Percentiles rank a stretch among this genome's conserved stretches.
Evolutionary conservation across 2,888 invertebrate species (phyloP).

Genomic region (Leptinotarsa peninsularis): DNA sequence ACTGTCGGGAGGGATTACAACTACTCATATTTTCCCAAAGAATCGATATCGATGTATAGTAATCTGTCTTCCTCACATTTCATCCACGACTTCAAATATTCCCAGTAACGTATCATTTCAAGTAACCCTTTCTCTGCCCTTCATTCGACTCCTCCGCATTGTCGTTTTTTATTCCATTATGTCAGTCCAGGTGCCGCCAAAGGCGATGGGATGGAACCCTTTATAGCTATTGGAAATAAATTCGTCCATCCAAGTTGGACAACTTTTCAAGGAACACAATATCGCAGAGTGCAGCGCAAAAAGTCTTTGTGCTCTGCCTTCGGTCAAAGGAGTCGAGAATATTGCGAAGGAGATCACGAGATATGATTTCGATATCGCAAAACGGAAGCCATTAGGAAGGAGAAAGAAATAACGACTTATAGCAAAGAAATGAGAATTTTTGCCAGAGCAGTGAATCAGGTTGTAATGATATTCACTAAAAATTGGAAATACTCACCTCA

Average conservation of each 20-base stretch:
- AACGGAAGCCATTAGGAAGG: conserved; percentile 55
- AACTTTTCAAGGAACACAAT: conserved; percentile 38
- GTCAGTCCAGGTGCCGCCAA: conserved; percentile 35
- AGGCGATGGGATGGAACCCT: conserved; percentile 46
- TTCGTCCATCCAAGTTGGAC: conserved; percentile 21
- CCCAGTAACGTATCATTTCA: neutral
- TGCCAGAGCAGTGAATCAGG: too few relatives aligned
- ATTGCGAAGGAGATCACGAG: conserved; percentile 57
- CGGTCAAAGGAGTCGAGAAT: conserved; percentile 57
- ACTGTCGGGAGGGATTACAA: too few relatives aligned
- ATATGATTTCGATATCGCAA: conserved; percentile 61
- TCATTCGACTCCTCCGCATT: neutral
- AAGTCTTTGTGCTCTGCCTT: conserved; percentile 46
- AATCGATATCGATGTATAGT: too few relatives aligned
- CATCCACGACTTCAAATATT: neutral
- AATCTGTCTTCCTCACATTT: neutral
- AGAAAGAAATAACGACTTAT: conserved; percentile 53
- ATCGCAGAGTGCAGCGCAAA: conserved; percentile 36
- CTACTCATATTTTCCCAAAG: too few relatives aligned
- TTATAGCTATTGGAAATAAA: conserved; percentile 46
- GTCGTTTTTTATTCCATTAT: conserved; percentile 36
- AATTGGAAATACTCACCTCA: too few relatives aligned
- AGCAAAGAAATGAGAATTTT: conserved; percentile 45
- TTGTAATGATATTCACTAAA: too few relatives aligned
- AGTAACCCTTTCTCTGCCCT: neutral